A percentile compares a stretch with the other conserved stretches of the same genome.
Evolutionary conservation across 2,888 invertebrate genomes (phyloP).

Genomic region (Lithophane ornitopus): DNA sequence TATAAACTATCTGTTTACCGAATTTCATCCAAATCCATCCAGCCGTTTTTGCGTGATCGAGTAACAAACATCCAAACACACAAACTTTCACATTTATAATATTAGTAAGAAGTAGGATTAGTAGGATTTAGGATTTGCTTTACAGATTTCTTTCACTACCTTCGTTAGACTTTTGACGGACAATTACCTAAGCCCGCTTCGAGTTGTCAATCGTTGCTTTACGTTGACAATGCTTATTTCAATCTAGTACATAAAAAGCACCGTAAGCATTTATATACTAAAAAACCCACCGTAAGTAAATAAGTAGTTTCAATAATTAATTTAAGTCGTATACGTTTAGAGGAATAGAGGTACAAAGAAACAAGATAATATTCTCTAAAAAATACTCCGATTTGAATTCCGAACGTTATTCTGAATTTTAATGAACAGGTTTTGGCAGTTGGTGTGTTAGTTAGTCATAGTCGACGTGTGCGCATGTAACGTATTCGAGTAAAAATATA

Average conservation of each 20-base stretch:
- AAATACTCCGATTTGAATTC: background rate
- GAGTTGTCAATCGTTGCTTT: background rate
- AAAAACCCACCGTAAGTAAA: too few relatives aligned
- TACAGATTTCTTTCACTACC: background rate
- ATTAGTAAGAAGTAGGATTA: too few relatives aligned
- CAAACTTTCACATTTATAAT: too few relatives aligned
- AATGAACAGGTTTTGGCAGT: conserved; percentile 36
- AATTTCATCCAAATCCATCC: too few relatives aligned
- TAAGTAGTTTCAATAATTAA: background rate
- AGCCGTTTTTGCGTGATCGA: too few relatives aligned
- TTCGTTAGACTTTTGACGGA: background rate
- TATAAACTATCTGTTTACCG: too few relatives aligned
- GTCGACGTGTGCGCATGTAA: conserved; percentile 6
- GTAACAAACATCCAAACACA: too few relatives aligned
- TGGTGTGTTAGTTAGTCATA: conserved; percentile 21
- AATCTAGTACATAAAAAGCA: background rate
- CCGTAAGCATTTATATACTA: too few relatives aligned
- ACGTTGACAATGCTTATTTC: background rate
- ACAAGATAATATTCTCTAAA: background rate
- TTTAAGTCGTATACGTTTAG: background rate
- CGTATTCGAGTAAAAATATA: conserved; percentile 7
- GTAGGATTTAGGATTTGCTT: too few relatives aligned
- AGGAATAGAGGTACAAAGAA: background rate
- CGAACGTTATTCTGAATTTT: conserved; percentile 27
- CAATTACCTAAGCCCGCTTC: background rate